Conservation (phyloP, 2,888 invertebrate species). For the Idaea biselata region DNA sequence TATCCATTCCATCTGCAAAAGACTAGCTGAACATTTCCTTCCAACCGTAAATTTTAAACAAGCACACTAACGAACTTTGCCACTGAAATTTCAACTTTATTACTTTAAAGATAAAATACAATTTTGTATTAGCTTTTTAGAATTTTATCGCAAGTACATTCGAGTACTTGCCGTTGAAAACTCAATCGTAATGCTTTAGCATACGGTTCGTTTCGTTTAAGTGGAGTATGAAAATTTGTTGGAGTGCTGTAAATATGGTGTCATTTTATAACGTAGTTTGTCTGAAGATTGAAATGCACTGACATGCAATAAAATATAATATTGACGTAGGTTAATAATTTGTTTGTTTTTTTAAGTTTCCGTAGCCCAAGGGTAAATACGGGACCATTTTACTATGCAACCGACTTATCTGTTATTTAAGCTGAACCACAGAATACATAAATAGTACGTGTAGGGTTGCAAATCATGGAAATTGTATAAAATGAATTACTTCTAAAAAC, state of each 20-base stretch:
- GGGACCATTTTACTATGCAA: too few relatives aligned
- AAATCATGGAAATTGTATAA: too few relatives aligned
- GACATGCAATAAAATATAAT: too few relatives aligned
- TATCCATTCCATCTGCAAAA: background rate
- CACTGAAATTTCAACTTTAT: background rate
- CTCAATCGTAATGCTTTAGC: background rate
- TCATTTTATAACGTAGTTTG: slow-evolving; percentile 39
- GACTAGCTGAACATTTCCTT: background rate
- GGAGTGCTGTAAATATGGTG: slow-evolving; percentile 39
- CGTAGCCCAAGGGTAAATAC: too few relatives aligned
- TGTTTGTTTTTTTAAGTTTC: too few relatives aligned
- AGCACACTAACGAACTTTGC: background rate
- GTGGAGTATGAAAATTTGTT: slow-evolving; percentile 38
- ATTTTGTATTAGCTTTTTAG: slow-evolving; percentile 6
- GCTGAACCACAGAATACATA: too few relatives aligned
- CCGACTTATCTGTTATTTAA: too few relatives aligned
- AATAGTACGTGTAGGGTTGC: too few relatives aligned
- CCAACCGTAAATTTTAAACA: background rate
- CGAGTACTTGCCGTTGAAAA: slow-evolving; percentile 12
- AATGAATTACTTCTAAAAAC: too few relatives aligned
- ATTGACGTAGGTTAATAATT: too few relatives aligned
- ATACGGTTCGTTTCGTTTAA: slow-evolving; percentile 16
- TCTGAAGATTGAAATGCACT: slow-evolving; percentile 26
- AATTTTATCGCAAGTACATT: slow-evolving; percentile 15
- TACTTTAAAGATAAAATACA: background rate